These are phyloP conservation scores for Paramuricea clavata DNA, from an alignment of 92 coral and sea anemone genomes.

Conservation along the genomic window DNA sequence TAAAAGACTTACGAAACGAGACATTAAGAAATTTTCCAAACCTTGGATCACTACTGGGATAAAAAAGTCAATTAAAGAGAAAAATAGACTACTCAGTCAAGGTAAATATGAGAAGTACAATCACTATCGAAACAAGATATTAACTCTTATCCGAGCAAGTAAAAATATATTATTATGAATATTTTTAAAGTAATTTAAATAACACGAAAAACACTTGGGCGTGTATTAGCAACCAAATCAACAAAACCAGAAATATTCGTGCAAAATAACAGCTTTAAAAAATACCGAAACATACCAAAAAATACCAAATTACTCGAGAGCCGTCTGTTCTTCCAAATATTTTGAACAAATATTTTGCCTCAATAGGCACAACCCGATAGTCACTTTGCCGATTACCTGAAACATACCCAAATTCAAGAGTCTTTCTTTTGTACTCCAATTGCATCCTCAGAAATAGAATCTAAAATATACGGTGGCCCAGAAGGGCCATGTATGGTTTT, in stretches of 20 bases:
- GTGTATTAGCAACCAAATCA: not conserved
- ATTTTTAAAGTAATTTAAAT: too few relatives aligned
- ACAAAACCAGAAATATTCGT: not conserved
- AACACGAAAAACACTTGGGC: not conserved
- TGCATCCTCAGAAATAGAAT: not conserved
- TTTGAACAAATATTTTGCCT: constrained; percentile 33
- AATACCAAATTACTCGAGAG: not conserved
- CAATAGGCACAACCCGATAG: constrained; percentile 15
- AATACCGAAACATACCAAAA: not conserved
- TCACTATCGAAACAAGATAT: too few relatives aligned
- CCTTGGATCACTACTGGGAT: too few relatives aligned
- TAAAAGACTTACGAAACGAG: too few relatives aligned
- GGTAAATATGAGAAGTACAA: too few relatives aligned
- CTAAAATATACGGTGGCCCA: too few relatives aligned
- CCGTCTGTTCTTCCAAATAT: constrained; percentile 30
- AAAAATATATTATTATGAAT: not conserved
- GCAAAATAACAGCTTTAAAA: not conserved
- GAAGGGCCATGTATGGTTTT: too few relatives aligned
- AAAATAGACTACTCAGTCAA: too few relatives aligned
- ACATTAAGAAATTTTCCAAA: too few relatives aligned
- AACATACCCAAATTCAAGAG: not conserved
- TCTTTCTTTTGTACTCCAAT: constrained; percentile 4
- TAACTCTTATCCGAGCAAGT: too few relatives aligned
- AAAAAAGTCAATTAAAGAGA: too few relatives aligned
- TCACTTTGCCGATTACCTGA: constrained; percentile 29